Evolutionary conservation across 2,113 vertebrate genomes (phyloP).

Genomic region (Kryptolebias marmoratus): DNA sequence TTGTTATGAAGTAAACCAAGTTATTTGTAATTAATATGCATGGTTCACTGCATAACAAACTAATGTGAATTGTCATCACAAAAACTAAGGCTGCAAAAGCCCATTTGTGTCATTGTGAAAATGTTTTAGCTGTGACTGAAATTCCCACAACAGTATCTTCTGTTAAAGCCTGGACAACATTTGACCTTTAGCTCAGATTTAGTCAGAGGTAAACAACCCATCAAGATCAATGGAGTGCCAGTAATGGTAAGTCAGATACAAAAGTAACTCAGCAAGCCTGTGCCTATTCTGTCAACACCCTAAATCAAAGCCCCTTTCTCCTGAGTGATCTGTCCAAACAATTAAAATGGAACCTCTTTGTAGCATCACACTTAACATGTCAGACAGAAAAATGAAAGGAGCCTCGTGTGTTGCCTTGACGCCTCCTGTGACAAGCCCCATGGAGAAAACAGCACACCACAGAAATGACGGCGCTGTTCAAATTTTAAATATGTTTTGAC

Average conservation of each 20-base stretch:
- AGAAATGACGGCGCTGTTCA: slow-evolving; percentile 73
- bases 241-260: slow-evolving; percentile 54
- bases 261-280: slow-evolving; percentile 66
- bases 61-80: too few relatives aligned
- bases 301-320: slow-evolving; percentile 76
- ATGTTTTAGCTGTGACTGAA: slow-evolving; percentile 1
- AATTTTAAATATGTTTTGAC: slow-evolving; percentile 85
- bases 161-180: slow-evolving; percentile 27
- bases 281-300: slow-evolving; percentile 82
- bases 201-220: slow-evolving; percentile 50
- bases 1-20: too few relatives aligned
- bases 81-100: too few relatives aligned
- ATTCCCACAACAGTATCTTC: slow-evolving; percentile 11
- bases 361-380: slow-evolving; percentile 79
- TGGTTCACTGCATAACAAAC: too few relatives aligned
- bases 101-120: too few relatives aligned
- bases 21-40: too few relatives aligned
- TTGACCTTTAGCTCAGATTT: slow-evolving; percentile 46
- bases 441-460: slow-evolving; percentile 66
- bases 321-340: slow-evolving; percentile 82
- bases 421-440: slow-evolving; percentile 76
- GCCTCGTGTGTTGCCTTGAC: slow-evolving; percentile 61
- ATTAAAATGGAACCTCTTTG: slow-evolving; percentile 80
- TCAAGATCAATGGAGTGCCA: slow-evolving; percentile 47
- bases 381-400: slow-evolving; percentile 75